Evolutionary conservation across 2,888 invertebrate species (phyloP), one percentile per base, ranked within the genome.

Genomic region (Nipponacmea schrenckii): DNA sequence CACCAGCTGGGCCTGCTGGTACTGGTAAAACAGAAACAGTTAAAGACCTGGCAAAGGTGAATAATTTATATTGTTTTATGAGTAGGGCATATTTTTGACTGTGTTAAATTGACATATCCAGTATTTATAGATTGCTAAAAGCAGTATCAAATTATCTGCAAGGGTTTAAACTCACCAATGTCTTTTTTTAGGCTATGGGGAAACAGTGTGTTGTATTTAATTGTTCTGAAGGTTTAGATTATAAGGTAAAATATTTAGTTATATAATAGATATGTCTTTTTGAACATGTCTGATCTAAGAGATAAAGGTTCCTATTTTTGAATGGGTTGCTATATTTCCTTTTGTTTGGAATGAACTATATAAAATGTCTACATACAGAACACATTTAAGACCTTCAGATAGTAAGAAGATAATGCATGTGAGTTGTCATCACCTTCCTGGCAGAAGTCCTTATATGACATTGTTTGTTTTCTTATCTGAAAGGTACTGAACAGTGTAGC

Each of bases 11-110:
- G 14, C 88, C 88, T 39, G 88, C 88, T 27, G 89, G 89, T 17
- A 89, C 88, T 15, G 89, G 89, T 8, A 89, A 89, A 79, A 88
- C 88, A 27, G 89, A 89, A 77, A 89, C 88, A n/a, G 87, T 88
- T 69, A 89, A 89, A 78, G 89, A 89, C 79, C 78, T 89, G 65
- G 87, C 88, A 14, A 89, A 88, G 84, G 87, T 88, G 56, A 69
- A 75, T 26, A 39, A 8, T 62, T 12, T 17, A 1, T 12, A 24
- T n/a, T n/a, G n/a, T 15, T 27, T 12, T n/a, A 17, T 62, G 31
- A 31, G 31, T 31, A 31, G 31, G 31, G 31, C 31, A 31, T 31
- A 31, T 3, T 31, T 62, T 4, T 12, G 62, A 17, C 62, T 26
- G 17, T 20, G 17, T 14, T 62, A 17, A n/a, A 24, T 12, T 62